These are phyloP conservation scores for Drosophila kanapiae DNA, from an alignment of 1,140 invertebrate genomes.

Conservation along the genomic window DNA sequence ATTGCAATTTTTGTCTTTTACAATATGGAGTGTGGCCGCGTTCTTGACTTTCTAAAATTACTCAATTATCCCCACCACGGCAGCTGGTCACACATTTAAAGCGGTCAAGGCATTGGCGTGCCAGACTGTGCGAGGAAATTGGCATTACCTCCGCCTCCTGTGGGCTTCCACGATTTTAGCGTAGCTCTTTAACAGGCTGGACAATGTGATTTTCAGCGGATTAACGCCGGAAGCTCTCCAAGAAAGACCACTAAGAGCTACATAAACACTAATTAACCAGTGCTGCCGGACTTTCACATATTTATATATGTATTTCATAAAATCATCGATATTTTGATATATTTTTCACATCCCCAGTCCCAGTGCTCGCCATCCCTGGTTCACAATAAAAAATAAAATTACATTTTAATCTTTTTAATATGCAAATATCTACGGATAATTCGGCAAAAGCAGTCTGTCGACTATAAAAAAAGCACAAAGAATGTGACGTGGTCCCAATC, in stretches of 20 bases:
- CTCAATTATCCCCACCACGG: background rate
- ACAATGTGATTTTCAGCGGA: background rate
- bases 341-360: slow-evolving; percentile 9
- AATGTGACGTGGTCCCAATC: slow-evolving; percentile 19
- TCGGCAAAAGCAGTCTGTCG: background rate
- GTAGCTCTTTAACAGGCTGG: too few species aligned
- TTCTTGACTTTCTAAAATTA: background rate
- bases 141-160: too few species aligned
- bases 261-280: background rate
- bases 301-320: background rate
- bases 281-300: background rate
- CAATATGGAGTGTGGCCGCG: slow-evolving; percentile 21
- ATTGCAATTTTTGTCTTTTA: slow-evolving; percentile 32
- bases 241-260: background rate
- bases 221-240: background rate
- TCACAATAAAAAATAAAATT: slow-evolving; percentile 44
- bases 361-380: slow-evolving; percentile 16
- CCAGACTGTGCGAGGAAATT: background rate
- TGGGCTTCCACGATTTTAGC: too few species aligned
- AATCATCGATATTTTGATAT: background rate
- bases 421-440: slow-evolving; percentile 30
- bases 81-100: background rate
- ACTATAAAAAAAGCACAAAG: background rate
- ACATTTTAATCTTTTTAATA: slow-evolving; percentile 41
- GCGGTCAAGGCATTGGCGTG: background rate